phyloP scores from a whole-genome alignment of 2,113 vertebrate genomes.

The Pseudonaja textilis region DNA sequence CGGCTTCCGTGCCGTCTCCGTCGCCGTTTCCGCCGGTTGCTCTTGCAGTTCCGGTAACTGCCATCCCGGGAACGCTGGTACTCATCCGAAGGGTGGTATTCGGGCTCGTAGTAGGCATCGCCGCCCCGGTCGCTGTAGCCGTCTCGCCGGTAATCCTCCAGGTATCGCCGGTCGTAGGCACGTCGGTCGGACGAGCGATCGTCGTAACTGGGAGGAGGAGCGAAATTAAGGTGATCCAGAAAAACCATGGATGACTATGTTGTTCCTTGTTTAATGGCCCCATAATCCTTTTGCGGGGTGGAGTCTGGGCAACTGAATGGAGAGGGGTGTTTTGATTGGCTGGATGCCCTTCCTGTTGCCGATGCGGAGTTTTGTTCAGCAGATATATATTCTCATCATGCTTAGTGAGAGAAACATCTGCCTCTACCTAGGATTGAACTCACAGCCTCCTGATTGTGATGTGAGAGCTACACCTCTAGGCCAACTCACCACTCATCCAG shows the following conservation, averaged over 20 bases:
- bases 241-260: neutral
- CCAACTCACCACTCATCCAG: no score
- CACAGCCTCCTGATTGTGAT: no score
- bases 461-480: no score
- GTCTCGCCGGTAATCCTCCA: constrained; percentile 84
- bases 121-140: constrained; percentile 84
- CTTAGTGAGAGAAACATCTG: no score
- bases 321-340: no score
- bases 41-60: constrained; percentile 86
- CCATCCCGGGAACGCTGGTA: constrained; percentile 79
- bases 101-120: constrained; percentile 80
- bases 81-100: constrained; percentile 83
- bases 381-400: no score
- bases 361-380: no score
- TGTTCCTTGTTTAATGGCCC: no score
- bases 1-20: constrained; percentile 94
- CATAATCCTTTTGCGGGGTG: no score
- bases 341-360: no score
- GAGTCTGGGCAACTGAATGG: no score
- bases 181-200: constrained; percentile 85
- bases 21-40: constrained; percentile 96
- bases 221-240: rapidly evolving
- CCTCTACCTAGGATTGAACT: no score
- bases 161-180: constrained; percentile 84
- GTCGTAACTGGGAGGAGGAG: constrained; percentile 72